Conservation (phyloP, 2,888 invertebrate species). For the Chouioia cunea region DNA sequence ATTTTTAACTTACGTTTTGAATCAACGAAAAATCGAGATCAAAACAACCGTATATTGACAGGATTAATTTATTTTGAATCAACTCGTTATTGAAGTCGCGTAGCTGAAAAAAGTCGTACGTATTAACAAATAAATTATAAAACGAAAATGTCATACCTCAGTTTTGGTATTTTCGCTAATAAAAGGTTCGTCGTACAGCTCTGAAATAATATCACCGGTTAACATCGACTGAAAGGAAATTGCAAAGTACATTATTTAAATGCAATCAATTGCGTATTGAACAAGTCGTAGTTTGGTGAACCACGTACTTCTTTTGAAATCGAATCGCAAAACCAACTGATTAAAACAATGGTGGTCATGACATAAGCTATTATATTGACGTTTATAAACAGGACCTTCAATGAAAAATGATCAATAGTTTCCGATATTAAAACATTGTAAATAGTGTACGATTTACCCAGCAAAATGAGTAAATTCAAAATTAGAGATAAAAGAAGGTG, state of each 20-base stretch:
- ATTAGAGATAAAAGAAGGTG: background rate
- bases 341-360: background rate
- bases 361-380: no score
- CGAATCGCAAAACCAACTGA: conserved; percentile 23
- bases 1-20: background rate
- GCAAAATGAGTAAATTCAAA: background rate
- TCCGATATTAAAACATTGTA: no score
- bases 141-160: conserved; percentile 8
- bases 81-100: conserved; percentile 22
- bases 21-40: background rate
- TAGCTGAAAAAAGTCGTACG: conserved; percentile 51
- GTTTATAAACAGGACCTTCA: no score
- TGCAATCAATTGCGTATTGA: background rate
- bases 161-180: conserved; percentile 25
- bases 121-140: background rate
- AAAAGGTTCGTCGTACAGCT: conserved; percentile 37
- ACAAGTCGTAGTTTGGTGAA: no score
- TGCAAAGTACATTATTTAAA: background rate
- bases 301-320: conserved; percentile 17
- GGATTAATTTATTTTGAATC: no score
- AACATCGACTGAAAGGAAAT: conserved; percentile 9
- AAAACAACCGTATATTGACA: background rate
- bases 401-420: no score
- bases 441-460: no score
- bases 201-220: conserved; percentile 31